Evolutionary conservation across 1,140 invertebrate species (phyloP), one percentile per base, ranked within the genome.

Genomic region (Octopus bimaculoides): DNA sequence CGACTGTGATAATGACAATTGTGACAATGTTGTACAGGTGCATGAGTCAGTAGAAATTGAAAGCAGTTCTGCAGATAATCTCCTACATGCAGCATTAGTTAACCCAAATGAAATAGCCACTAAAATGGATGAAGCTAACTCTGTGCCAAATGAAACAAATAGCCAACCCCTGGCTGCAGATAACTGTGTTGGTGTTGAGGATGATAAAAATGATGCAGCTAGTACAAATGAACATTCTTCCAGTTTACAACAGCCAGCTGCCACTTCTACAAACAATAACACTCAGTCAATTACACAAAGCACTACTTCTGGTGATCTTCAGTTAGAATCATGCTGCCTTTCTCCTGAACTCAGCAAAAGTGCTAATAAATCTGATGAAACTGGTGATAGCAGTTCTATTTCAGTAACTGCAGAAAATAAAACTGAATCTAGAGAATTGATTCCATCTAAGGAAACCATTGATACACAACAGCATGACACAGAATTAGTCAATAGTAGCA

Each of bases 1-100:
- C 61, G 71, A 79, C n/a, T 66, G 69, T 74, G 79, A 78, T 73
- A 78, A 76, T 80, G 77, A 75, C 52, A 66, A 75, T n/a, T 52
- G 56, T 7, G 71, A 79, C 20, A 56, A 56, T 71, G 8, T 74
- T 7, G 9, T n/a, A 74, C 54, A 26, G 20, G 61, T 41, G 26
- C 26, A 3, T 41, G 26, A 41, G 26, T 41, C 26, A 41, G 26
- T 41, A 41, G 26, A 41, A 41, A 41, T 41, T 3, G 26, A 41
- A 41, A 41, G 26, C 26, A 1, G 26, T 41, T 41, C 26, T 41
- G 26, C 26, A 41, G 26, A 41, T 41, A 41, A 41, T 41, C 26
- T 41, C 26, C 26, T 41, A 41, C 26, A 41, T 41, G 1, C 26
- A 41, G 26, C 26, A 41, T 41, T 41, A 41, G 26, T 41, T 41